Base-by-base conservation (phyloP, 2,797 vertebrate species). In the Lates japonicus region DNA sequence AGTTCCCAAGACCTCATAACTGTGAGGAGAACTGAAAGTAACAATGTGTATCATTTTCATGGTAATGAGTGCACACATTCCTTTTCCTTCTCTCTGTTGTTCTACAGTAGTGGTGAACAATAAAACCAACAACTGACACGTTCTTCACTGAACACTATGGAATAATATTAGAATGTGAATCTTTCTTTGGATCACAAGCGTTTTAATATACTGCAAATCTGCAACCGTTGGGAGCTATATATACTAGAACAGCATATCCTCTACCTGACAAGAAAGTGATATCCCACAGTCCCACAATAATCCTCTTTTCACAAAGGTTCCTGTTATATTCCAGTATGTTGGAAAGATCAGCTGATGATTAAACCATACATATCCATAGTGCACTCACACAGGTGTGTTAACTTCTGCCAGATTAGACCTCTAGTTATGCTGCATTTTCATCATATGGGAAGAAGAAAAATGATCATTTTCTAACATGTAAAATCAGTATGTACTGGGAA, bases 1-100 rank as follows among this genome's bases (percentile, higher is more conserved):
- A 83, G 49, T 76, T 87, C 52, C 48, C 61, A 60, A 80, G 68
- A 74, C 64, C 37, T 69, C 68, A 68, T 60, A 81, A 72, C 22
- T 61, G 31, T 49, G 57, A 12, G 70, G 29, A 62, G 9, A 64
- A 57, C 19, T 20, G 5, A 48, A 64, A 77, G 54, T 44, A 59
- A 52, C 48, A 67, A 61, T 20, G 14, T 46, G 31, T 49, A 74
- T 13, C 3, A 16, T 55, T 66, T 62, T 58, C 25, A 51, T 49
- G 65, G 19, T 44, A 60, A 61, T 22, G 12, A 69, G 37, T 12
- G 12, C 5, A n/a, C 4, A 33, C 33, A 20, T 51, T 67, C 6
- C 22, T 51, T 42, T 58, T 29, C 6, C 22, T 51, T 42, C 52
- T 29, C 44, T 41, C 59, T 57, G 2, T 6, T 5, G 25, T 33